Evolutionary conservation across 2,113 vertebrate genomes (phyloP).

Genomic region (Macaca nemestrina): DNA sequence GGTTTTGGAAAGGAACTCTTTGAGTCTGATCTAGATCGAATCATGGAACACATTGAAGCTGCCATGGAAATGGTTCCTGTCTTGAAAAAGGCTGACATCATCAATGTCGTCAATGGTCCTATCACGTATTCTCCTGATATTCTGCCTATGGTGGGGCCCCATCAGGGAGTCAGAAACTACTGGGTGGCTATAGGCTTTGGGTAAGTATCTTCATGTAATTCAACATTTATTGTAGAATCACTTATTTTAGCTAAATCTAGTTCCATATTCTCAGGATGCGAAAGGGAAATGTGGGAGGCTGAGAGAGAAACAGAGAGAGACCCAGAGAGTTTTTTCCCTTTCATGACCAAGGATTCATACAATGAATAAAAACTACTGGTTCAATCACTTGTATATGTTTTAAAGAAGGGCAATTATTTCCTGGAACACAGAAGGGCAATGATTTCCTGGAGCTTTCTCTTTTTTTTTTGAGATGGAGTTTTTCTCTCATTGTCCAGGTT

Average conservation of each 20-base stretch:
- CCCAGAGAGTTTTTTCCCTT: background rate
- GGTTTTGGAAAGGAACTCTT: constrained; percentile 99
- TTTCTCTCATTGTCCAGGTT: no score
- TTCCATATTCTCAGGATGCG: background rate
- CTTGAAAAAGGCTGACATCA: constrained; percentile 93
- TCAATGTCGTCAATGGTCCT: constrained; percentile 94
- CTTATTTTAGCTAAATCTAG: background rate
- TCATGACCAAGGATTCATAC: background rate
- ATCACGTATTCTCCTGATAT: constrained; percentile 99
- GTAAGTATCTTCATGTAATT: constrained; percentile 83
- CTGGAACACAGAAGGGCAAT: background rate
- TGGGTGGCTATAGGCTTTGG: constrained; percentile 97
- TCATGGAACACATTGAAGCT: constrained; percentile 94
- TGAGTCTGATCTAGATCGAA: constrained; percentile 97
- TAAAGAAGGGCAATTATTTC: background rate
- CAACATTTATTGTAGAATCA: background rate
- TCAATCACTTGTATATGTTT: background rate
- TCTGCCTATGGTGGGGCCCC: constrained; percentile 97
- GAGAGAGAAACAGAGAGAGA: background rate
- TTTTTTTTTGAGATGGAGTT: no score
- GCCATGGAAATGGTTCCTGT: constrained; percentile 98
- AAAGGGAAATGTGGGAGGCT: background rate
- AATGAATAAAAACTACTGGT: background rate
- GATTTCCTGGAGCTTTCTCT: background rate
- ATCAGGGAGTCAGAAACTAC: constrained; percentile 94